phyloP scores from a whole-genome alignment of 2,888 invertebrate genomes.

The Kuschelorhynchus macadamiae region DNA sequence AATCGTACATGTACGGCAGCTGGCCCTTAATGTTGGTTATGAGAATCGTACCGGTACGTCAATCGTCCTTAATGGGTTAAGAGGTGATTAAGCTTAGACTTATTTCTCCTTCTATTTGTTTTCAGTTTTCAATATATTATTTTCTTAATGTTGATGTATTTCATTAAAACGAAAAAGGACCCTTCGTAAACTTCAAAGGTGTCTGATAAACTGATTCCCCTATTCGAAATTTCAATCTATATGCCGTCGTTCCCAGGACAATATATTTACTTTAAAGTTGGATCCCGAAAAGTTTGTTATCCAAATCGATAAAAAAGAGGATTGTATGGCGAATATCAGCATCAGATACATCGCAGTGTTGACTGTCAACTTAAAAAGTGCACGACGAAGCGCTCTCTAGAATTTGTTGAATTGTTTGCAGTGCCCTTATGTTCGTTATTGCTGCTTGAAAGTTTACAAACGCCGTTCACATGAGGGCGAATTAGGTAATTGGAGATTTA shows the following conservation, averaged over 20 bases:
- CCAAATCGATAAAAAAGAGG: constrained; percentile 30
- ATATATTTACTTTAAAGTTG: constrained; percentile 36
- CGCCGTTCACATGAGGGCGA: constrained; percentile 24
- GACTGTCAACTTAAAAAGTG: constrained; percentile 47
- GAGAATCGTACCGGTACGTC: too few relatives aligned
- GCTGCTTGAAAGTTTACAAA: constrained; percentile 27
- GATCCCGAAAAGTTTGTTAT: constrained; percentile 38
- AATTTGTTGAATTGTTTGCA: constrained; percentile 41
- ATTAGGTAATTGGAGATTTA: constrained; percentile 29
- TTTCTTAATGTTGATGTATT: too few relatives aligned
- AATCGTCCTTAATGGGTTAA: too few relatives aligned
- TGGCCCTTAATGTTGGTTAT: too few relatives aligned
- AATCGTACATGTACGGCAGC: too few relatives aligned
- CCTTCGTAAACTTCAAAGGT: neutral
- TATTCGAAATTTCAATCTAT: constrained; percentile 34
- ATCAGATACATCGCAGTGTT: constrained; percentile 36
- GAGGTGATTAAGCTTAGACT: too few relatives aligned
- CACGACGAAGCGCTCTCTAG: constrained; percentile 32
- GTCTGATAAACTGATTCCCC: constrained; percentile 1
- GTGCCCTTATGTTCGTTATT: constrained; percentile 46
- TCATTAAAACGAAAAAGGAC: too few relatives aligned
- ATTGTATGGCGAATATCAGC: constrained; percentile 31
- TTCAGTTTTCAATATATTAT: too few relatives aligned
- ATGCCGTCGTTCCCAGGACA: constrained; percentile 33
- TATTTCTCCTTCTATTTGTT: too few relatives aligned